Base-by-base conservation (phyloP, 1,140 invertebrate genomes). In the Drosophila triauraria region DNA sequence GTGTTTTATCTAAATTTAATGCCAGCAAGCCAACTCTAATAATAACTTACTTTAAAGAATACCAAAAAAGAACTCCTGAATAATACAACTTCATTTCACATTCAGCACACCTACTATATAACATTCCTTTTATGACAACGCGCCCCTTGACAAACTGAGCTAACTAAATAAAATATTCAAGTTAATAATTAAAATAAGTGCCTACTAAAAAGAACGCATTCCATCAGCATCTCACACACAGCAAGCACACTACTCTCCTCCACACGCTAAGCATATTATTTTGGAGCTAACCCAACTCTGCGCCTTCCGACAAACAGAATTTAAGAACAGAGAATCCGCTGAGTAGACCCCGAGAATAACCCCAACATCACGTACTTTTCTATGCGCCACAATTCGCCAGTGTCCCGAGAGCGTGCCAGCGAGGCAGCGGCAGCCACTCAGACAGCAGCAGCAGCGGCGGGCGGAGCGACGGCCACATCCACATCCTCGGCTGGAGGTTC, bases 381-480 rank as follows among this genome's bases (percentile, higher is more conserved):
- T 81, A 90, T 90, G 85, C 82, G 88, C 77, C 78, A 91, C 76
- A 82, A 87, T 76, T 87, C 83, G 65, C 67, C 77, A 92, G 91
- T 92, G 91, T 92, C 91, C 75, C 75, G 91, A 71, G 91, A 92
- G 70, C 88, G 91, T 58, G 76, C 62, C 74, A 80, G 75, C 59
- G 88, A 86, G 76, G 65, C 82, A 75, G 61, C 82, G 51, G 67
- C 68, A 65, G 65, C 76, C 51, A 56, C 77, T 25, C 56, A 75
- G 50, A 42, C 71, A 59, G 72, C 74, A 75, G 57, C 90, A 35
- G 43, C 85, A 35, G 68, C 72, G 12, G 56, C 67, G 50, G 61
- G 78, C 9, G 53, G 68, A 40, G 15, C 75, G 46, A 38, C 72
- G 35, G 20, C 62, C 53, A 25, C 78, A 27, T 30, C 61, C 27